phyloP scores from a whole-genome alignment of 2,113 vertebrate genomes.

The Chloroceryle aenea region DNA sequence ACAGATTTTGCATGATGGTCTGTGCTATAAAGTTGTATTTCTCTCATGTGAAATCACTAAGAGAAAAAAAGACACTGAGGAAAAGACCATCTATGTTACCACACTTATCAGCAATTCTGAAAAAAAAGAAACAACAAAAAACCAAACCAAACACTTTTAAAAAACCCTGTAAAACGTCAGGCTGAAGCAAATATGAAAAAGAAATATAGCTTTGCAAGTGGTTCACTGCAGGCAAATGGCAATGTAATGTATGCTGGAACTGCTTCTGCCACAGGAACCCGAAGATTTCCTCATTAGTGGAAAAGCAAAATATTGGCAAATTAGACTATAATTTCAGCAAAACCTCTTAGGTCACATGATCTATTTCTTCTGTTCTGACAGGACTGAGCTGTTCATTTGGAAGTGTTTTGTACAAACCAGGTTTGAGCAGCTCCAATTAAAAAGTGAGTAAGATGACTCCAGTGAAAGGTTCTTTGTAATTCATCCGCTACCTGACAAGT shows the following conservation, averaged over 20 bases:
- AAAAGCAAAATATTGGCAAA: constrained; percentile 35
- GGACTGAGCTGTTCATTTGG: neutral
- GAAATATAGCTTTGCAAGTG: neutral
- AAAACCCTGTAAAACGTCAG: neutral
- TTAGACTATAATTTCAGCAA: neutral
- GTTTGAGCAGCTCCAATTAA: constrained; percentile 14
- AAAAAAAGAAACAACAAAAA: neutral
- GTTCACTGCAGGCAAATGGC: neutral
- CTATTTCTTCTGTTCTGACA: neutral
- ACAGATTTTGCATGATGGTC: neutral
- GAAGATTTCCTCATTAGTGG: constrained; percentile 20
- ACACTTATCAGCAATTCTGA: neutral
- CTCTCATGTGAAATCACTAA: neutral
- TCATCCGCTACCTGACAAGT: neutral
- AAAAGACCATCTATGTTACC: neutral
- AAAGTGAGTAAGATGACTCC: neutral
- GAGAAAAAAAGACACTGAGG: neutral
- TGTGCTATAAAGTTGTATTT: neutral
- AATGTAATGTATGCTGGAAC: neutral
- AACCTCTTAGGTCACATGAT: neutral
- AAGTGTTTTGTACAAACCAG: neutral
- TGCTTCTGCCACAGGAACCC: neutral
- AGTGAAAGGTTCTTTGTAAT: neutral
- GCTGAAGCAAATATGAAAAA: neutral
- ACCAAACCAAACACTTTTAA: neutral